Percentiles rank a stretch among this genome's conserved stretches.
These are phyloP conservation scores for Hyles lineata DNA, from an alignment of 2,888 invertebrate species.

Conservation along the genomic window DNA sequence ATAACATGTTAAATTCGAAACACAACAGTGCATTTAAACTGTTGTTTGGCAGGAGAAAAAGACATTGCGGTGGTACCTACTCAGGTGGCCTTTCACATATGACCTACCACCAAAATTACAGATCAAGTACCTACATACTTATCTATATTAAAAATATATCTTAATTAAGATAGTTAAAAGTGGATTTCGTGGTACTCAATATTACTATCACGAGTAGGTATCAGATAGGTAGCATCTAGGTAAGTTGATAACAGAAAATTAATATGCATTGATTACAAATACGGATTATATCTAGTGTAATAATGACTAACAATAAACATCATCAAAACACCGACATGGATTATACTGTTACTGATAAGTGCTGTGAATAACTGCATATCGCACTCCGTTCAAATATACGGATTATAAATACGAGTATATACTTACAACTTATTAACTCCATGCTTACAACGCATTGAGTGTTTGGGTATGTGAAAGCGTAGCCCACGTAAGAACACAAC, in stretches of 20 bases:
- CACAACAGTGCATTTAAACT: no score
- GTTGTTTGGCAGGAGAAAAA: no score
- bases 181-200: not conserved
- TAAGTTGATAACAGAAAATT: not conserved
- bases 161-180: not conserved
- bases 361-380: not conserved
- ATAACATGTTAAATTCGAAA: no score
- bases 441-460: no score
- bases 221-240: not conserved
- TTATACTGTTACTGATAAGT: constrained; percentile 1
- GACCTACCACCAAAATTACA: no score
- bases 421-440: no score
- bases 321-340: constrained; percentile 3
- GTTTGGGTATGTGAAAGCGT: no score
- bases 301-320: not conserved
- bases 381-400: not conserved
- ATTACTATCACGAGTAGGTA: not conserved
- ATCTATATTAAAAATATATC: not conserved
- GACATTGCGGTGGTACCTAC: no score
- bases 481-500: no score
- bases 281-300: not conserved
- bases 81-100: no score
- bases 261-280: constrained; percentile 3
- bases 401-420: no score
- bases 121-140: no score